phyloP scores from a whole-genome alignment of 2,888 invertebrate species.

The Ectropis crepuscularia region DNA sequence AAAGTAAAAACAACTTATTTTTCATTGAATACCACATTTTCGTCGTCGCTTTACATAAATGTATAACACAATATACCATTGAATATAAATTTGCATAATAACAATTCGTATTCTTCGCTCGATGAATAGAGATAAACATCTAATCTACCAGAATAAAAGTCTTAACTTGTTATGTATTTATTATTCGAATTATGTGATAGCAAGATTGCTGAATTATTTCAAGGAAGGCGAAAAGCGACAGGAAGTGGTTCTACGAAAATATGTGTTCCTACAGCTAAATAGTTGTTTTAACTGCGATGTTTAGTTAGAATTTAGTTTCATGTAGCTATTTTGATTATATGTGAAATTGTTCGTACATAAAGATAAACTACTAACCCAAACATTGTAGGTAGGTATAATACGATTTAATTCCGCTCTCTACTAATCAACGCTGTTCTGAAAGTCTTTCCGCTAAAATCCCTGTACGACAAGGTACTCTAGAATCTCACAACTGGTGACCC shows the following conservation, averaged over 20 bases:
- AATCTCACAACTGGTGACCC: no score
- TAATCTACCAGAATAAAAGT: constrained; percentile 12
- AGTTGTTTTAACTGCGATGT: constrained; percentile 3
- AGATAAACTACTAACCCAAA: not conserved
- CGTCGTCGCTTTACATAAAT: not conserved
- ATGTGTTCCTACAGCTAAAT: not conserved
- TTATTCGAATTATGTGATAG: constrained; percentile 13
- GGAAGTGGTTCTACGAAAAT: constrained; percentile 10
- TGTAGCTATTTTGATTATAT: constrained; percentile 1
- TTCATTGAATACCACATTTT: not conserved
- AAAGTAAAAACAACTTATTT: no score
- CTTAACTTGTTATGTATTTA: constrained; percentile 8
- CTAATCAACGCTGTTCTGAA: no score
- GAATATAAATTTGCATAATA: not conserved
- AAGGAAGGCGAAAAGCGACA: constrained; percentile 1
- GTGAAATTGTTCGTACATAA: not conserved
- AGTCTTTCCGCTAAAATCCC: no score
- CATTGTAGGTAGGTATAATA: not conserved
- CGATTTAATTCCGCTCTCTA: no score
- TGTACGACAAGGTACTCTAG: no score
- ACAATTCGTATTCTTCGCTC: not conserved
- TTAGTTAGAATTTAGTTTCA: constrained; percentile 1
- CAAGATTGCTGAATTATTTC: constrained; percentile 2
- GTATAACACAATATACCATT: not conserved
- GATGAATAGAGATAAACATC: constrained; percentile 3